These are phyloP conservation scores for Parapristionchus giblindavisi DNA, from an alignment of 2,888 invertebrate genomes.

Conservation along the genomic window DNA sequence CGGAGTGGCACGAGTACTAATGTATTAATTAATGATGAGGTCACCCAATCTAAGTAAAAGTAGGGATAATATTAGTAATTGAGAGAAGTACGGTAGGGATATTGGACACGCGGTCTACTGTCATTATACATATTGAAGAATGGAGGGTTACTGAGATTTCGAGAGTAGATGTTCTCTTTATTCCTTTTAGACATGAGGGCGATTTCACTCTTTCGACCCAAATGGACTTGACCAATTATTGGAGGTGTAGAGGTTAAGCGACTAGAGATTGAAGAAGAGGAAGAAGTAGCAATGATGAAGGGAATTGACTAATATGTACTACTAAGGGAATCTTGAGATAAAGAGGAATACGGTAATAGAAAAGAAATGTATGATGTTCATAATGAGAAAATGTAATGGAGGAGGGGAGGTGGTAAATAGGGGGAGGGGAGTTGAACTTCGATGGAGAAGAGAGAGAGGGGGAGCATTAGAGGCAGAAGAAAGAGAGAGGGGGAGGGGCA, in stretches of 20 bases:
- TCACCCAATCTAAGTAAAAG: too few relatives aligned
- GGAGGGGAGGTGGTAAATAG: background rate
- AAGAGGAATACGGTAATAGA: too few relatives aligned
- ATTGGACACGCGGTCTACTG: too few relatives aligned
- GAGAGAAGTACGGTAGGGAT: too few relatives aligned
- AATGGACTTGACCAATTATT: slow-evolving; percentile 31
- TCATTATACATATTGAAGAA: too few relatives aligned
- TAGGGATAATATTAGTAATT: too few relatives aligned
- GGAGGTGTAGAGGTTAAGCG: slow-evolving; percentile 23
- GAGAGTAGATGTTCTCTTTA: slow-evolving; percentile 33
- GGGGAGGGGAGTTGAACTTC: slow-evolving; percentile 1
- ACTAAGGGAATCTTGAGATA: background rate
- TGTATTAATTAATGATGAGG: too few relatives aligned
- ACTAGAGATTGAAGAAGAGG: slow-evolving; percentile 27
- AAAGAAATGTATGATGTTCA: too few relatives aligned
- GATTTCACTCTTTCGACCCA: slow-evolving; percentile 15
- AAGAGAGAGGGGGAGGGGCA: slow-evolving; percentile 22
- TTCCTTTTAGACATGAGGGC: slow-evolving; percentile 14
- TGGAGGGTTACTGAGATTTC: too few relatives aligned
- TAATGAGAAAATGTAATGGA: background rate
- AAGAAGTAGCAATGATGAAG: slow-evolving; percentile 15
- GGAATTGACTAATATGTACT: slow-evolving; percentile 4
- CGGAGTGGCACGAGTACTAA: background rate
- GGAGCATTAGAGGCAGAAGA: slow-evolving; percentile 16
- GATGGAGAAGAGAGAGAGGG: background rate